A percentile compares a stretch with the other conserved stretches of the same genome.
These are phyloP conservation scores for Actenoides lindsayi DNA, from an alignment of 2,113 vertebrate species.

Conservation along the genomic window DNA sequence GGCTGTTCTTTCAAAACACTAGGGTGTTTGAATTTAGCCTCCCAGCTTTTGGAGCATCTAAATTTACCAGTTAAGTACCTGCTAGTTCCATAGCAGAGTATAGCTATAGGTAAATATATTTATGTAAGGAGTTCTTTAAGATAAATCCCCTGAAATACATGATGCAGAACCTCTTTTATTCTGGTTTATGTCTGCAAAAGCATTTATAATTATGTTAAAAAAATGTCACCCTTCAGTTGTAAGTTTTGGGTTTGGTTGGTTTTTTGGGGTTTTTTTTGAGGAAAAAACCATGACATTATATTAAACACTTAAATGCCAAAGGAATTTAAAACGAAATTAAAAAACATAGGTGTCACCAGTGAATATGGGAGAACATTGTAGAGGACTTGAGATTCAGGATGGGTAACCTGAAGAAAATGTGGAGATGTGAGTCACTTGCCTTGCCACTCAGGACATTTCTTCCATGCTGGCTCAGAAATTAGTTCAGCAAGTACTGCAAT, in stretches of 20 bases:
- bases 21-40: neutral
- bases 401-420: neutral
- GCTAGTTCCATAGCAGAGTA: neutral
- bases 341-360: neutral
- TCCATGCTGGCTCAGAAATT: neutral
- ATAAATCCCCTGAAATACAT: neutral
- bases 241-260: neutral
- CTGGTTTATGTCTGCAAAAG: neutral
- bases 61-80: neutral
- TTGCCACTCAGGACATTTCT: neutral
- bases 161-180: neutral
- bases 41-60: neutral
- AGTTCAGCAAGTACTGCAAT: neutral
- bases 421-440: neutral
- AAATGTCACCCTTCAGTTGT: rapidly evolving
- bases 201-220: neutral
- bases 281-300: neutral
- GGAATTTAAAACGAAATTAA: neutral
- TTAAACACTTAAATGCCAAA: neutral
- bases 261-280: too few relatives aligned
- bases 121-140: neutral
- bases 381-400: neutral
- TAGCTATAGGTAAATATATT: neutral
- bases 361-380: neutral
- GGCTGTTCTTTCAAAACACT: neutral